Evolutionary conservation across 2,797 vertebrate genomes (phyloP), one percentile per base, ranked within the genome.

Genomic region (Oryzias dopingdopingensis): DNA sequence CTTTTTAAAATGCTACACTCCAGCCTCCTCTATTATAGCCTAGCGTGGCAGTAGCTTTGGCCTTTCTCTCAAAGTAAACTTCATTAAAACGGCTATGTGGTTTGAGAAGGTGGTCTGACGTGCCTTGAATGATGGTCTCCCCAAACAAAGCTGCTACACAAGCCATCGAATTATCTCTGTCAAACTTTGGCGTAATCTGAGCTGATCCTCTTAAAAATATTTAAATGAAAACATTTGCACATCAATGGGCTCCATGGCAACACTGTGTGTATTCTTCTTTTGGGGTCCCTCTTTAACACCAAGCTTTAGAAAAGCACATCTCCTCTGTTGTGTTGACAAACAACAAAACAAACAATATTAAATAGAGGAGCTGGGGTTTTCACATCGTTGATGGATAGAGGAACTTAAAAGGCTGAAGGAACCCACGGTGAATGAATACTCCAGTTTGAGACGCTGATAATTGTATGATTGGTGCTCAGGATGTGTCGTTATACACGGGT

Each of bases 121-220:
- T 89, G 89, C 81, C 85, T 66, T 92, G 90, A 93, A 93, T 92
- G 91, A 93, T 91, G 87, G 87, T 88, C 87, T 82, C 57, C 68
- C 62, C 77, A 88, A 90, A 92, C 91, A 93, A 92, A 92, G 92
- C 86, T 85, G 87, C 90, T 92, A 93, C 92, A 93, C 91, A 93
- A 92, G 90, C 90, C 90, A 87, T 90, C 90, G 86, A 92, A 92
- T 93, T 91, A 93, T 91, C 89, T 91, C 91, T 92, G 92, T 93
- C 91, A 93, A 92, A 93, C 88, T 92, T 93, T 92, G 89, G 91
- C 90, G 91, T 93, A 93, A 93, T 93, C 92, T 93, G 91, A 91
- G 90, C 86, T 92, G 91, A 93, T 93, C 92, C 92, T 91, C 91
- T 92, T 93, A 92, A 92, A 92, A 91, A 92, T 92, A 92, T 93